Base-by-base conservation (phyloP, 2,797 vertebrate species). In the Oreortyx pictus region DNA sequence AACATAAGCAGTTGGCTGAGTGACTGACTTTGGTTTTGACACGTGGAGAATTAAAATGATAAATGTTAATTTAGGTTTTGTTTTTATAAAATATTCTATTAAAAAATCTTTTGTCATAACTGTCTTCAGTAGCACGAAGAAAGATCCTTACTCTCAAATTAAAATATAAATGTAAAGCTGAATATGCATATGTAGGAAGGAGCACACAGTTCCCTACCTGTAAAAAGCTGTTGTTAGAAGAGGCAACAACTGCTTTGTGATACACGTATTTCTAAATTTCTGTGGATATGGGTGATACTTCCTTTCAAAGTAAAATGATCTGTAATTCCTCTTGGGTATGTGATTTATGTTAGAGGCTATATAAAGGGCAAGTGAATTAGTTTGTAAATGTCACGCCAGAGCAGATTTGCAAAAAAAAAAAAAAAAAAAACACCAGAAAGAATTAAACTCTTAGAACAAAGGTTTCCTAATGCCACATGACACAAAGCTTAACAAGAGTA, bases 401-500 rank as follows among this genome's bases (percentile, higher is more conserved):
- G 19, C 25, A 87, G 77, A 46, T n/a, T 70, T 47, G 35, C 59
- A 82, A 62, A 62, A 54, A 41, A 41, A 39, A 39, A 13, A 39
- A 65, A 52, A 67, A 31, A 54, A 52, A 82, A 65, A 62, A 54
- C 57, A 82, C 25, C 25, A 16, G 9, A 44, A 46, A 87, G 41
- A 95, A 94, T 86, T 85, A 93, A 92, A 66, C 71, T 59, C 41
- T 52, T 87, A 93, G 89, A 86, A 86, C 74, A 92, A 86, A 86
- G 88, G 41, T 86, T 85, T 67, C 60, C 64, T 93, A 94, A 94
- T 87, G 81, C 61, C 82, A 67, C 50, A 92, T 92, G 93, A 94
- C 90, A 90, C 47, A 91, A 94, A 94, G 71, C 90, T 94, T 82
- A 82, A 11, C 91, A 90, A 94, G 80, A 70, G 23, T 86, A 92